phyloP scores from a whole-genome alignment of 2,113 vertebrate species.

The Corythornis cristatus region DNA sequence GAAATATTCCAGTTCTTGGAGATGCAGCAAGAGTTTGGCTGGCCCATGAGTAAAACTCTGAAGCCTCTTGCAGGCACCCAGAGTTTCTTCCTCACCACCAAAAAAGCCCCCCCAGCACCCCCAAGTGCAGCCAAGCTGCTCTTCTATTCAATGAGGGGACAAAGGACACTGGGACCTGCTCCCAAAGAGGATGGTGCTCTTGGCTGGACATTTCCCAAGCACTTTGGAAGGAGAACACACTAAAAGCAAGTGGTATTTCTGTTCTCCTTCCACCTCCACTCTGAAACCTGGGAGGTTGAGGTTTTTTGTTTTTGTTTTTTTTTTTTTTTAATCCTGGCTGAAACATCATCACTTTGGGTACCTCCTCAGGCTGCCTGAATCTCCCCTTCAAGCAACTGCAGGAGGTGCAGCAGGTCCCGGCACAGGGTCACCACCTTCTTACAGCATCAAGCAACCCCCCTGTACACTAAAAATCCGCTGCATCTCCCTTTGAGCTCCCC shows the following conservation, averaged over 20 bases:
- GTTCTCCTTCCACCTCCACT: not conserved
- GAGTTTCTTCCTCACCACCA: not conserved
- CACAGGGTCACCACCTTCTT: not conserved
- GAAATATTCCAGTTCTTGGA: not conserved
- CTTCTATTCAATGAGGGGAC: no score
- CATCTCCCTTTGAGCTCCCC: not conserved
- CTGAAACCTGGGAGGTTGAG: not conserved
- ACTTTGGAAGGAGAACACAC: not conserved
- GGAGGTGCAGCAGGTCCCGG: not conserved
- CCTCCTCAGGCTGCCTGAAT: not conserved
- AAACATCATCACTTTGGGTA: not conserved
- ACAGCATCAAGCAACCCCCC: not conserved
- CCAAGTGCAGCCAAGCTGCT: not conserved
- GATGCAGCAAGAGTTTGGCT: not conserved
- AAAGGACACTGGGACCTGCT: accelerated
- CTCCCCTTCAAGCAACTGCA: not conserved
- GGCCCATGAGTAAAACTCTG: not conserved
- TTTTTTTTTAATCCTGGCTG: not conserved
- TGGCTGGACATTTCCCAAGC: not conserved
- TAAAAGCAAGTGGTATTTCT: accelerated
- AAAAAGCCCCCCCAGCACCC: not conserved
- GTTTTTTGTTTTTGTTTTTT: not conserved
- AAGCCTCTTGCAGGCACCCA: not conserved
- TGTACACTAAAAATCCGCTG: not conserved
- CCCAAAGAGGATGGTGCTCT: not conserved